Evolutionary conservation across 1,140 invertebrate species (phyloP), one percentile per base, ranked within the genome.

Genomic region (Bombus consobrinus): DNA sequence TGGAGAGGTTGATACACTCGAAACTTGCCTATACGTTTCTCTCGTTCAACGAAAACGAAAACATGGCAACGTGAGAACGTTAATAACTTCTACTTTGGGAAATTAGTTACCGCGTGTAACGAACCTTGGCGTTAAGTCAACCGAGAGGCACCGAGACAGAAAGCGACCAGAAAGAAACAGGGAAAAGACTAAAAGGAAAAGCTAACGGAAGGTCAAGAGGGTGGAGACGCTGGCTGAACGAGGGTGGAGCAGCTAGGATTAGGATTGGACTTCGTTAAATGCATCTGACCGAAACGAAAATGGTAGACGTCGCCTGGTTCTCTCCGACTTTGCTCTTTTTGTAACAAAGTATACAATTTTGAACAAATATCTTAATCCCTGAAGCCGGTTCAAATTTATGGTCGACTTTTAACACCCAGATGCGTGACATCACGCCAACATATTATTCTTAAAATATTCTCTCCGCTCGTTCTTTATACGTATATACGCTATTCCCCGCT

Each of bases 211-310:
- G 81, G 89, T 73, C 59, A 39, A 72, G 66, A 73, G 68, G 77
- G 69, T 85, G 83, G 74, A 77, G 47, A 83, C 75, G 79, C 59
- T 8, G n/a, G 22, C 39, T 25, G 73, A 69, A 41, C 53, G 66
- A 85, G 88, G 89, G 85, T 87, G 89, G 88, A 89, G 85, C 85
- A 87, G 68, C 22, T 64, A 28, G n/a, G 79, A 75, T 78, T 78
- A 81, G 76, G 88, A 81, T 72, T 81, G 80, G 80, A 62, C 41
- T 89, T 87, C 43, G 75, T 75, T 66, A 87, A 81, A 57, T 68
- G 77, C 73, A 69, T 18, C 34, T 57, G 39, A 85, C 85, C 85
- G 85, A 68, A 73, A 87, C 85, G 85, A 89, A 88, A 90, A 85
- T 77, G 78, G 78, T 89, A 80, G 83, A 85, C 34, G 57, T 64